These are phyloP conservation scores for Microtus obscurus DNA, from an alignment of 2,797 vertebrate genomes.

Conservation along the genomic window DNA sequence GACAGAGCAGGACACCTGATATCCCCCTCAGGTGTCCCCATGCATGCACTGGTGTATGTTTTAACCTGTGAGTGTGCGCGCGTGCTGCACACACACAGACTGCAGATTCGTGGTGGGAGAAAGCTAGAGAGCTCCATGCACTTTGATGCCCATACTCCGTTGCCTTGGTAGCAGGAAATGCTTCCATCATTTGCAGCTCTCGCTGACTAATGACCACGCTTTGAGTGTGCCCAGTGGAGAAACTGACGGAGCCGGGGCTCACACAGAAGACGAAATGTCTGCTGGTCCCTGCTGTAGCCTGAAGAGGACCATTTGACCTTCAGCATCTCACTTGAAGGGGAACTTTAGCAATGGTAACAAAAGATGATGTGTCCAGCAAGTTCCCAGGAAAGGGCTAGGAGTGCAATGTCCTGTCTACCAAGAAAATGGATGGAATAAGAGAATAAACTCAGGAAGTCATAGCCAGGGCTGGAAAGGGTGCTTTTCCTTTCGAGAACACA, in stretches of 20 bases:
- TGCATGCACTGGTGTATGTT: too few relatives aligned
- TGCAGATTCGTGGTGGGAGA: neutral
- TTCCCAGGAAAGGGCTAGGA: neutral
- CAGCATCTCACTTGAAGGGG: neutral
- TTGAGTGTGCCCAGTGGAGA: neutral
- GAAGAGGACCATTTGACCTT: neutral
- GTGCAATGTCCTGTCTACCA: neutral
- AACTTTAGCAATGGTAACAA: neutral
- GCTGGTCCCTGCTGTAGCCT: neutral
- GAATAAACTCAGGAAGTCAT: neutral
- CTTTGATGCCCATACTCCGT: too few relatives aligned
- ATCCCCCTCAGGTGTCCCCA: neutral
- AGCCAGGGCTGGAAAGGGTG: neutral
- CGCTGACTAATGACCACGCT: neutral
- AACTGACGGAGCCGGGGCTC: neutral
- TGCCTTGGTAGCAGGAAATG: neutral
- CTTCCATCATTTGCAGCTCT: neutral
- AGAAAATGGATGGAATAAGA: neutral
- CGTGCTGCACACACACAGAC: too few relatives aligned
- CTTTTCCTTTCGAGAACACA: neutral
- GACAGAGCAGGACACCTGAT: neutral
- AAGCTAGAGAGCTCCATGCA: neutral
- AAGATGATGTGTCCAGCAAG: neutral
- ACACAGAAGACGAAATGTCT: rapidly evolving
- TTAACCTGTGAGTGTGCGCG: neutral